Base-by-base conservation (phyloP, 2,113 vertebrate species). In the Mystacornis crossleyi region DNA sequence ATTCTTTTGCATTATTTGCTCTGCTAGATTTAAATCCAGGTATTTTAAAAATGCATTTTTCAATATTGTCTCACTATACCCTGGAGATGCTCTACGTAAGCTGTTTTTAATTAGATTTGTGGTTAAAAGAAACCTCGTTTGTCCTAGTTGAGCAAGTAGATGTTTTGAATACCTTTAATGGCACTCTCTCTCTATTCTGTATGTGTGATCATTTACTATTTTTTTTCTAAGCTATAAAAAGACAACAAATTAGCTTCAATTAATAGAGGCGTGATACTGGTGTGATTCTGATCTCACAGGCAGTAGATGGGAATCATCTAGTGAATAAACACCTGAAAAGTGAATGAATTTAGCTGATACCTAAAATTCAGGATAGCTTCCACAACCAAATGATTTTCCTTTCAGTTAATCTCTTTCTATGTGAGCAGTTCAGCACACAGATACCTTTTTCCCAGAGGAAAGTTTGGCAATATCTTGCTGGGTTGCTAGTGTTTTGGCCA, bases 91-190 rank as follows among this genome's bases (percentile, higher is more conserved):
- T 67, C 26, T 64, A 0, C 53, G 57, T 89, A 92, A 92, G 53
- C 85, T 96, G 42, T 3, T 89, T 96, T 96, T 95, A 94, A 94
- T 94, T 94, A 75, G 58, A 61, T 91, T 73, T 86, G 18, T 55
- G 42, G 66, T 92, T 81, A 71, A 86, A 79, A 69, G 74, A 71
- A 48, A 36, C 36, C 75, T 40, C 29, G 12, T 93, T 96, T 89
- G 43, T 81, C 31, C 51, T 80, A 79, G 42, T 10, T 70, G 53
- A 95, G 50, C 24, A 81, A 25, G 58, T 81, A 78, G 84, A 84
- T 74, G n/a, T 75, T 38, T 81, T 81, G 48, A 79, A 79, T 86
- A 53, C 31, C 92, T 80, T 61, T n/a, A 69, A 67, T 54, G 31
- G 8, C 40, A 77, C 6, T 67, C 21, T 60, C 58, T 93, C 25